phyloP scores from a whole-genome alignment of 2,888 invertebrate species.

The Thereva unica region DNA sequence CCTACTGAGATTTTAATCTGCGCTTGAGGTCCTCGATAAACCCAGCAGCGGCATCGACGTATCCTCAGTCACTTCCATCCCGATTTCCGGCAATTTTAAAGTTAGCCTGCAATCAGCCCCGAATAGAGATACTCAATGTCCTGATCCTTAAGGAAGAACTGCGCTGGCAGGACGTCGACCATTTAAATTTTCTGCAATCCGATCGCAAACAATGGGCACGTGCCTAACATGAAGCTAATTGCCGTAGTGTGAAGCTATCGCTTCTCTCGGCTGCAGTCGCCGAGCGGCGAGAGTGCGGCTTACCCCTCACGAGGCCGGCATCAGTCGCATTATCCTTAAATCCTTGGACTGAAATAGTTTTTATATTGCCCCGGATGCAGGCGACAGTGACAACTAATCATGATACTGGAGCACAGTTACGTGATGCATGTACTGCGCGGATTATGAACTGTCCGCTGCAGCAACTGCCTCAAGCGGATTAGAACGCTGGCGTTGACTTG shows the following conservation, averaged over 20 bases:
- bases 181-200: constrained; percentile 47
- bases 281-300: constrained; percentile 14
- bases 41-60: no score
- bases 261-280: neutral
- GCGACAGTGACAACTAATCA: constrained; percentile 20
- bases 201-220: constrained; percentile 47
- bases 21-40: no score
- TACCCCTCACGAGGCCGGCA: constrained; percentile 14
- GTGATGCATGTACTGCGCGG: constrained; percentile 34
- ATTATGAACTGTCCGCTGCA: constrained; percentile 38
- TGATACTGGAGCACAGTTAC: constrained; percentile 33
- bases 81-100: constrained; percentile 45
- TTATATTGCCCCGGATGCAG: neutral
- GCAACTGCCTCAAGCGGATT: neutral
- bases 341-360: constrained; percentile 22
- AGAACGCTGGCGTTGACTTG: constrained; percentile 13
- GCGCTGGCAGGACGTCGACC: constrained; percentile 45
- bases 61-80: no score
- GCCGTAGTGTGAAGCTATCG: constrained; percentile 43
- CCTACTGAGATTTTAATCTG: no score
- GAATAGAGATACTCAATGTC: neutral
- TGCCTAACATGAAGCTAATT: constrained; percentile 48
- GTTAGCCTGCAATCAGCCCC: constrained; percentile 22
- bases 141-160: constrained; percentile 38
- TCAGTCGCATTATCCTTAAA: constrained; percentile 31